phyloP scores from a whole-genome alignment of 2,888 invertebrate species.

The Furcula furcula region DNA sequence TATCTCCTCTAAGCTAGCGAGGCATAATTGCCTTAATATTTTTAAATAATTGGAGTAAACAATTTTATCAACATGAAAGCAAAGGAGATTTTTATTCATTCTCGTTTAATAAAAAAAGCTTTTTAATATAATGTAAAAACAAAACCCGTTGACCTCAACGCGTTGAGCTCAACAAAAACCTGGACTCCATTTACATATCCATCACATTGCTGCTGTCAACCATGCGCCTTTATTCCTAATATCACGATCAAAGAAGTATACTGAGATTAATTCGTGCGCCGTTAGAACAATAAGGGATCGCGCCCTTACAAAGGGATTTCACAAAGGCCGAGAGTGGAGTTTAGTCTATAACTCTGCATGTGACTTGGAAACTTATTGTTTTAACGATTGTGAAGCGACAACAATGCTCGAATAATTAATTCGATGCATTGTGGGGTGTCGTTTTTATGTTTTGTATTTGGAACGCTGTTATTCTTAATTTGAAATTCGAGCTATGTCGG shows the following conservation, averaged over 20 bases:
- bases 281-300: slow-evolving; percentile 62
- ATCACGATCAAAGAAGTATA: slow-evolving; percentile 75
- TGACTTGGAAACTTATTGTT: slow-evolving; percentile 71
- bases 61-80: too few relatives aligned
- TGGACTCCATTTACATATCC: slow-evolving; percentile 64
- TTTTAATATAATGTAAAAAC: not conserved
- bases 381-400: slow-evolving; percentile 61
- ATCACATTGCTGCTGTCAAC: slow-evolving; percentile 58
- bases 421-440: slow-evolving; percentile 42
- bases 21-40: too few relatives aligned
- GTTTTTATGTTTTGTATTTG: slow-evolving; percentile 23
- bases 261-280: slow-evolving; percentile 77
- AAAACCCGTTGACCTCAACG: slow-evolving; percentile 24
- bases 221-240: slow-evolving; percentile 57
- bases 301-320: slow-evolving; percentile 60
- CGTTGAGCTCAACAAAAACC: slow-evolving; percentile 34
- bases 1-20: too few relatives aligned
- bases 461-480: slow-evolving; percentile 10
- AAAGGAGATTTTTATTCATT: too few relatives aligned
- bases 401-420: slow-evolving; percentile 67
- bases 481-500: too few relatives aligned
- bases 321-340: slow-evolving; percentile 58
- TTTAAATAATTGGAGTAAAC: too few relatives aligned
- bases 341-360: slow-evolving; percentile 79
- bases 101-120: too few relatives aligned